phyloP scores from a whole-genome alignment of 2,888 invertebrate genomes.

The Drosophila kuntzei region DNA sequence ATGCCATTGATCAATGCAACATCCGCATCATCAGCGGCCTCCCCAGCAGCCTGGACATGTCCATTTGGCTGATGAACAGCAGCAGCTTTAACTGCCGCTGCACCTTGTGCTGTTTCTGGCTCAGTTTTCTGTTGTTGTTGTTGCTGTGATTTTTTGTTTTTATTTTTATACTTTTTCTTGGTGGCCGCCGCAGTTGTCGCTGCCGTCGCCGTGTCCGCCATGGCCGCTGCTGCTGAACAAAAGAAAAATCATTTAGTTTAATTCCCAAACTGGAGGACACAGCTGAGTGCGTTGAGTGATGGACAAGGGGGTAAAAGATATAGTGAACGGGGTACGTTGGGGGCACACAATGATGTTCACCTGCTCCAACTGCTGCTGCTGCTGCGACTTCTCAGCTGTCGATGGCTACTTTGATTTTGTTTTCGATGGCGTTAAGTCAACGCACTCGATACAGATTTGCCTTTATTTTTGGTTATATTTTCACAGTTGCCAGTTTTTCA shows the following conservation, averaged over 20 bases:
- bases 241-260: conserved; percentile 10
- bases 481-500: conserved; percentile 75
- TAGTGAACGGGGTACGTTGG: not conserved
- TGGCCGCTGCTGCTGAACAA: conserved; percentile 38
- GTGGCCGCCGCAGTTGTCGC: conserved; percentile 48
- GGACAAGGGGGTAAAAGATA: not conserved
- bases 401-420: conserved; percentile 17
- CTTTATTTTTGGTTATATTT: conserved; percentile 77
- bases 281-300: conserved; percentile 43
- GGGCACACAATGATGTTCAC: conserved; percentile 27
- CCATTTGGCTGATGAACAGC: conserved; percentile 51
- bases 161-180: conserved; percentile 66
- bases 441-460: conserved; percentile 37
- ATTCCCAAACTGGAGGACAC: conserved; percentile 37
- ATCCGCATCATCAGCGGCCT: conserved; percentile 20
- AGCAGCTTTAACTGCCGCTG: conserved; percentile 1
- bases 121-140: conserved; percentile 30
- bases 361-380: conserved; percentile 42
- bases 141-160: conserved; percentile 53
- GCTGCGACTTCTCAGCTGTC: conserved; percentile 34
- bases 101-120: conserved; percentile 15
- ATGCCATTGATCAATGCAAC: conserved; percentile 43
- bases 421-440: conserved; percentile 44
- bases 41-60: conserved; percentile 18
- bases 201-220: conserved; percentile 67